Percentiles rank a stretch among this genome's conserved stretches.
Conservation (phyloP, 2,797 vertebrate species). For the Malurus leucopterus region DNA sequence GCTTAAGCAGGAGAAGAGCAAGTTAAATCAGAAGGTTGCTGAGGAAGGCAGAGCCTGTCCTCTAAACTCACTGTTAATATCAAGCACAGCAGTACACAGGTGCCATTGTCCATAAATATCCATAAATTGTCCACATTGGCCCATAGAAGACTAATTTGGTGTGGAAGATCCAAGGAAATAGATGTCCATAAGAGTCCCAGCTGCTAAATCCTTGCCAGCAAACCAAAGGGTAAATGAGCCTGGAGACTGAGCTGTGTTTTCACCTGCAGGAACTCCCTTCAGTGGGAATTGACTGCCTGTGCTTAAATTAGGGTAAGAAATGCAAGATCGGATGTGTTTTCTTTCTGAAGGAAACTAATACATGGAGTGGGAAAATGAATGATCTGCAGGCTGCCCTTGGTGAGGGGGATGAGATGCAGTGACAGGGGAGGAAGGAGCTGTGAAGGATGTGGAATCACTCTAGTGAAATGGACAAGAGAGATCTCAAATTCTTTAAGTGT, state of each 20-base stretch:
- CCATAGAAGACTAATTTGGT: neutral
- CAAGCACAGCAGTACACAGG: neutral
- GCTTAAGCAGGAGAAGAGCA: neutral
- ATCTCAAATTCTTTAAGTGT: neutral
- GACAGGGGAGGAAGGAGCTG: neutral
- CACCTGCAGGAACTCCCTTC: neutral
- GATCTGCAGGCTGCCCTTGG: neutral
- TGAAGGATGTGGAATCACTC: neutral
- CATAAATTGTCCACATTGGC: fast-evolving
- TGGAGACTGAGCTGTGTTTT: neutral
- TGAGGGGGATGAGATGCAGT: neutral
- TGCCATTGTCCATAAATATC: fast-evolving
- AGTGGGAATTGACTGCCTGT: neutral
- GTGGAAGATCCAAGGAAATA: neutral
- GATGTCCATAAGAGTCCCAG: fast-evolving
- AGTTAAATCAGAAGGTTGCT: neutral
- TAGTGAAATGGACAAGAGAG: neutral
- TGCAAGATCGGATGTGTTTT: neutral
- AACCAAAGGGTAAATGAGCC: neutral
- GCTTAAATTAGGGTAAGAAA: neutral
- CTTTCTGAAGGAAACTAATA: neutral
- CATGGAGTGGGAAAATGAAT: neutral
- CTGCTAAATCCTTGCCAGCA: neutral
- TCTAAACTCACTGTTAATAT: neutral
- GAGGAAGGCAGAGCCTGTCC: neutral